A percentile compares a stretch with the other conserved stretches of the same genome.
Conservation (phyloP, 2,113 vertebrate species). For the Oryzias javanicus region DNA sequence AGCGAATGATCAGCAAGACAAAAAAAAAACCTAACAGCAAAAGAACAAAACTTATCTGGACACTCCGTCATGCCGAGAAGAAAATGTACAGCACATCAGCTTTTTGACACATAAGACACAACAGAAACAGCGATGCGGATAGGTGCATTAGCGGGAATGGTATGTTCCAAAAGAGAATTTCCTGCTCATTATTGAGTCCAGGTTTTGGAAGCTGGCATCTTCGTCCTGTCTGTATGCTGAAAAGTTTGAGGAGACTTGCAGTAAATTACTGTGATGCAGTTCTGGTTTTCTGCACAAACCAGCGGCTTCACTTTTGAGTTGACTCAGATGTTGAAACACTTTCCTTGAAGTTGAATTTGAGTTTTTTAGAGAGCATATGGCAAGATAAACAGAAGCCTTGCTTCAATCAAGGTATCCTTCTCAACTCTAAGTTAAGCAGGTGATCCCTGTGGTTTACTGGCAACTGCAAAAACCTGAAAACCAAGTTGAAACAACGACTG, state of each 20-base stretch:
- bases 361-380: conserved; percentile 34
- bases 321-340: conserved; percentile 30
- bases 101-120: conserved; percentile 20
- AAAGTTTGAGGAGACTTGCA: conserved; percentile 31
- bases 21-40: not conserved
- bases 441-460: conserved; percentile 38
- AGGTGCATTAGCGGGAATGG: conserved; percentile 46
- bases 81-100: conserved; percentile 21
- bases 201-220: conserved; percentile 48
- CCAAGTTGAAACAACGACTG: conserved; percentile 6
- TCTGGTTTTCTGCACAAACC: conserved; percentile 15
- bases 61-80: conserved; percentile 11
- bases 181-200: conserved; percentile 65
- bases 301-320: conserved; percentile 7
- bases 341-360: conserved; percentile 26
- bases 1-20: no score
- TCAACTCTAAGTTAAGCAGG: conserved; percentile 29
- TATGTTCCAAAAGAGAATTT: conserved; percentile 58
- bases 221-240: conserved; percentile 29
- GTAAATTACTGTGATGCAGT: conserved; percentile 39
- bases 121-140: conserved; percentile 33
- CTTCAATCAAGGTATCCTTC: conserved; percentile 10
- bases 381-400: conserved; percentile 22
- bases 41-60: not conserved
- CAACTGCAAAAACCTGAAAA: conserved; percentile 38